These are phyloP conservation scores for Hylaeus anthracinus DNA, from an alignment of 1,140 invertebrate species.

Conservation along the genomic window DNA sequence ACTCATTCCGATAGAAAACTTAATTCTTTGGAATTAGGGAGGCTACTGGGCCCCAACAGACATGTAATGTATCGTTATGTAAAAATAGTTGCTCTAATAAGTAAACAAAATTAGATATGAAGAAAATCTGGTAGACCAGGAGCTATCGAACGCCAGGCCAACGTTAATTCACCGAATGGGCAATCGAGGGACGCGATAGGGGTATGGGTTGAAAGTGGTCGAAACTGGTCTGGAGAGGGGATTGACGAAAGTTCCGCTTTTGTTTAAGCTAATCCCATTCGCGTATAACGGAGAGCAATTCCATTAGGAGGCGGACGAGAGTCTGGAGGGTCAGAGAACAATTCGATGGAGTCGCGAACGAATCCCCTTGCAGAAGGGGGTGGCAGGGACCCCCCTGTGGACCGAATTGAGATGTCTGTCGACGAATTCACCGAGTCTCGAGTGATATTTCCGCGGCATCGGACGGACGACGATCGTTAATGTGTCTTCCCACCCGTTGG, in stretches of 20 bases:
- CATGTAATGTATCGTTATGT: no score
- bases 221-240: neutral
- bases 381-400: neutral
- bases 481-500: slow-evolving; percentile 13
- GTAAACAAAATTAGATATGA: neutral
- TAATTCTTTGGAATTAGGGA: no score
- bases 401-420: slow-evolving; percentile 70
- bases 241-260: slow-evolving; percentile 43
- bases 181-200: neutral
- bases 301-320: slow-evolving; percentile 72
- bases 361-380: slow-evolving; percentile 28
- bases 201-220: neutral
- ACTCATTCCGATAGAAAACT: no score
- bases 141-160: neutral
- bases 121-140: neutral
- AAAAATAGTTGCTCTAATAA: no score
- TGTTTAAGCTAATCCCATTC: slow-evolving; percentile 66
- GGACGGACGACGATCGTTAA: neutral
- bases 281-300: slow-evolving; percentile 67
- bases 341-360: slow-evolving; percentile 64
- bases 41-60: no score
- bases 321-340: slow-evolving; percentile 55
- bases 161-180: slow-evolving; percentile 23
- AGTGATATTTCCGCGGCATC: neutral
- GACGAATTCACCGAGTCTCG: neutral